Evolutionary conservation across 2,888 invertebrate genomes (phyloP).

Genomic region (Neocrepidodera transversa): DNA sequence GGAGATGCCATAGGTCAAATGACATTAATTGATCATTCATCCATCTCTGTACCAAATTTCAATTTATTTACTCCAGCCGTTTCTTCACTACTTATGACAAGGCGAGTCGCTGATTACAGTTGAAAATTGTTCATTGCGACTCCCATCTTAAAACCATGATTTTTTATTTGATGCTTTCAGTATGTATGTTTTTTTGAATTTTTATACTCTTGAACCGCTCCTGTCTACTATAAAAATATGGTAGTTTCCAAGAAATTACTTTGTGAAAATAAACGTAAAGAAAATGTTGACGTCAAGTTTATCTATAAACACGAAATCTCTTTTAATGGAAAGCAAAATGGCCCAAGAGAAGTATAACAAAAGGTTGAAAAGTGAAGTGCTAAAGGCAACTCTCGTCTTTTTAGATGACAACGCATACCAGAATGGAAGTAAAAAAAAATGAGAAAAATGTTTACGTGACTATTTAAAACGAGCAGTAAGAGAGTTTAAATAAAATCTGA

Average conservation of each 20-base stretch:
- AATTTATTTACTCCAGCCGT: too few species aligned
- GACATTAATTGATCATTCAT: too few species aligned
- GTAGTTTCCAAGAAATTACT: background rate
- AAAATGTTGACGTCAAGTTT: conserved; percentile 4
- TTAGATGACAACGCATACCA: background rate
- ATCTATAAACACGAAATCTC: conserved; percentile 16
- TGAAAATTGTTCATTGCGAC: too few species aligned
- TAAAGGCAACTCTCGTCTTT: conserved; percentile 11
- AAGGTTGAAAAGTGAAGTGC: conserved; percentile 11
- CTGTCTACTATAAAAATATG: background rate
- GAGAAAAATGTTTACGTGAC: conserved; percentile 11
- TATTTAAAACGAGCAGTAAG: background rate
- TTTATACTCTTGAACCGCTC: too few species aligned
- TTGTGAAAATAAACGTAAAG: background rate
- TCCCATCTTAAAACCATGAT: too few species aligned
- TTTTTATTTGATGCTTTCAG: too few species aligned
- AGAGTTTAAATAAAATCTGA: too few species aligned
- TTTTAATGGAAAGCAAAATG: conserved; percentile 7
- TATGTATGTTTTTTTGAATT: too few species aligned
- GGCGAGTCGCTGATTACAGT: too few species aligned
- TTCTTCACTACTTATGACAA: too few species aligned
- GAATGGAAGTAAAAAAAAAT: conserved; percentile 1
- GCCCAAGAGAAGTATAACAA: conserved; percentile 6
- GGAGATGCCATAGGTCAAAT: too few species aligned
- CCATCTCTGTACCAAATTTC: too few species aligned